Evolutionary conservation across 2,797 vertebrate genomes (phyloP), one percentile per base, ranked within the genome.

Genomic region (Rallus crepitans): DNA sequence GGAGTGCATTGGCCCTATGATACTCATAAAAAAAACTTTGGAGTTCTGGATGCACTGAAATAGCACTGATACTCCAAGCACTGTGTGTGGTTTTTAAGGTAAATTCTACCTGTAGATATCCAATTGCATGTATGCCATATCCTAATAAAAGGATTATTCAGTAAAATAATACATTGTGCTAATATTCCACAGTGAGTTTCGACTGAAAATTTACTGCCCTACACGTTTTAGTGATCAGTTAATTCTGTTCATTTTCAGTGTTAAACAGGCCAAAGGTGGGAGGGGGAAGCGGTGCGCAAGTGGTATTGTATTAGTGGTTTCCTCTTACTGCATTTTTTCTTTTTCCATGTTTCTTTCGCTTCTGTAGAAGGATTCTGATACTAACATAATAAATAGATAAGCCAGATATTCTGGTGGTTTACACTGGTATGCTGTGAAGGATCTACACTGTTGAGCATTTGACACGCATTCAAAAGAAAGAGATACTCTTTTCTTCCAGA

Each of bases 401-500:
- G 25, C n/a, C 33, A 82, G 73, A 47, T 90, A 53, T 68, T 59
- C 37, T 78, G 16, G 11, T 90, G 24, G 11, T 77, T 96, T 68
- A 37, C 27, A 30, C 10, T 68, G 33, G 31, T 50, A 17, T 50
- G 55, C 55, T 71, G 33, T 82, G 85, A 73, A 85, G 50, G 25
- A 63, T 81, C 61, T 84, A 1, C 57, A 56, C 50, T 65, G 23
- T 8, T 93, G 48, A 80, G 30, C 47, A 21, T 82, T 75, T 94
- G 87, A 94, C 35, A 56, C 7, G 3, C 70, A 71, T 90, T 91
- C 80, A 77, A 84, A 87, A 17, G 82, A 65, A 82, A 89, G 80
- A 88, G 65, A 33, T 21, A 87, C 0, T 90, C 6, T 87, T 87
- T 95, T 94, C 72, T 96, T 95, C 63, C 68, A 87, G 65, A 86